These are phyloP conservation scores for Sinocyclocheilus grahami DNA, from an alignment of 2,113 vertebrate genomes.

Conservation along the genomic window DNA sequence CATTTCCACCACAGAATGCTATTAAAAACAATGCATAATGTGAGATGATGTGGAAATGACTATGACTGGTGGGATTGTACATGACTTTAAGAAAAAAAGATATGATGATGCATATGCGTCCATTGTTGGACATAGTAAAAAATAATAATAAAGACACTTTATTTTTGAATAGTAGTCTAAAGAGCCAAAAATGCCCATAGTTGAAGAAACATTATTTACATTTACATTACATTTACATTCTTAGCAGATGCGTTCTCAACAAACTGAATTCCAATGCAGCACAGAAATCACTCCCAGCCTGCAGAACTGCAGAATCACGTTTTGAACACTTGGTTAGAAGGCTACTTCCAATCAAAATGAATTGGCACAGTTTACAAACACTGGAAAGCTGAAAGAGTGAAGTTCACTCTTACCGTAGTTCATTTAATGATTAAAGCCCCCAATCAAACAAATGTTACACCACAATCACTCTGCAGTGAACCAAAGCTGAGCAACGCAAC, in stretches of 20 bases:
- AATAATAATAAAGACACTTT: neutral
- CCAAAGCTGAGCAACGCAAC: slow-evolving; percentile 2
- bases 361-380: slow-evolving; percentile 41
- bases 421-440: slow-evolving; percentile 53
- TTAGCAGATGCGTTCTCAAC: slow-evolving; percentile 25
- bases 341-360: slow-evolving; percentile 44
- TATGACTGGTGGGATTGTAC: too few relatives aligned
- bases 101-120: too few relatives aligned
- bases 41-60: too few relatives aligned
- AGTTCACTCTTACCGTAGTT: slow-evolving; percentile 27
- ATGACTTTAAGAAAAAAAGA: too few relatives aligned
- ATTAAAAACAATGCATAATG: too few relatives aligned
- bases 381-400: slow-evolving; percentile 31
- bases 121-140: neutral
- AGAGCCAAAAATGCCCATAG: neutral
- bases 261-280: neutral
- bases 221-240: neutral
- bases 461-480: slow-evolving; percentile 37
- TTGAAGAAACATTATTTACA: neutral
- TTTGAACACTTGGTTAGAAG: slow-evolving; percentile 36
- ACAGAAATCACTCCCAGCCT: slow-evolving; percentile 14
- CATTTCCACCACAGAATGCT: too few relatives aligned
- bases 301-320: slow-evolving; percentile 30
- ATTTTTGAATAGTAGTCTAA: neutral
- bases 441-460: slow-evolving; percentile 45